Evolutionary conservation across 2,113 vertebrate species (phyloP), one percentile per base, ranked within the genome.

Genomic region (Psophia crepitans): DNA sequence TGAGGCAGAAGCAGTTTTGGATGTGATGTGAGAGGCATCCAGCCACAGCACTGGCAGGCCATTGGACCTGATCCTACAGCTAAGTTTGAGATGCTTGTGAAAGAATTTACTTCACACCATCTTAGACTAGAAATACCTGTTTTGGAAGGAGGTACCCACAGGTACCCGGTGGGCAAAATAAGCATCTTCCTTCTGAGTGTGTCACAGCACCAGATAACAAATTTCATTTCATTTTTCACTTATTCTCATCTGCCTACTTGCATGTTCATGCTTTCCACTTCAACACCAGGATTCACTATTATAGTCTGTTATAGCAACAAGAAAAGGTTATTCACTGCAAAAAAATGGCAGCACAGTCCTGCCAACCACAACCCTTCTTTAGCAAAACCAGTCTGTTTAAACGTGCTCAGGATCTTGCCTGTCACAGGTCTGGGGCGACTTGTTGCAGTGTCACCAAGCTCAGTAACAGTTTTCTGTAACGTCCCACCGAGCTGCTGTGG

Each of bases 71-170:
- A 89, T 61, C 56, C n/a, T 83, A 57, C 39, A 86, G 73, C 30
- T 54, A 68, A 74, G 49, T 65, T 53, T 79, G 77, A 91, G 74
- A 63, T 58, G 28, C 26, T 44, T 76, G 28, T 1, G 13, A n/a
- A 94, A 91, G 20, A 81, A 75, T n/a, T 91, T 68, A 51, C 48
- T 81, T 89, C 39, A 71, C 43, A 35, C 28, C 37, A 61, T 6
- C 83, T 85, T 35, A 41, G 54, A 89, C 78, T 66, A 87, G 86
- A 95, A 97, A 79, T 58, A 95, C 77, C 43, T 79, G 86, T 74
- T 95, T 87, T 4, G 4, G 64, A 78, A 92, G 57, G 48, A 93
- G 61, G 51, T 41, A 87, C 28, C 48, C 14, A 0, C 65, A 93
- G 61, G 51, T 44, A 87, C 28, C 43, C 11, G 0, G 69, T 92